These are phyloP conservation scores for Rhaphigaster nebulosa DNA, from an alignment of 2,888 invertebrate species.

Conservation along the genomic window DNA sequence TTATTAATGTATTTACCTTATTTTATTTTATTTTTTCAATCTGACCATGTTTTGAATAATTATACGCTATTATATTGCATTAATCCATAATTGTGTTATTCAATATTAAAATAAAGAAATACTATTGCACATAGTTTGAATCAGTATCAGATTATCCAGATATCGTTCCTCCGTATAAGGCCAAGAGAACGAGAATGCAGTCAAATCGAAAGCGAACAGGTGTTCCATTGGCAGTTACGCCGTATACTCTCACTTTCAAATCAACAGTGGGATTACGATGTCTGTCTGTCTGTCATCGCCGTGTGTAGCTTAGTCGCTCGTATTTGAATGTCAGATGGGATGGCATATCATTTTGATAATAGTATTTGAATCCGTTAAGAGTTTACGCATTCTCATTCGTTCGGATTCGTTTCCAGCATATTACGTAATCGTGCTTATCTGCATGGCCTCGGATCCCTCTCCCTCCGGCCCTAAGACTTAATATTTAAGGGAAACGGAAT, in stretches of 20 bases:
- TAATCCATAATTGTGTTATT: not conserved
- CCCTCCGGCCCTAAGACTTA: not conserved
- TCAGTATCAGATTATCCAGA: not conserved
- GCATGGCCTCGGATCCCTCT: not conserved
- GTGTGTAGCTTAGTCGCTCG: not conserved
- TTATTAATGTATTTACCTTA: too few relatives aligned
- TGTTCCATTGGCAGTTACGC: constrained; percentile 21
- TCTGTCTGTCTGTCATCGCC: constrained; percentile 28
- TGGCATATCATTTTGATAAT: not conserved
- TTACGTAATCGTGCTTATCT: not conserved
- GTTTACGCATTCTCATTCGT: not conserved
- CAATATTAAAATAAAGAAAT: not conserved
- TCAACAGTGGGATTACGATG: not conserved
- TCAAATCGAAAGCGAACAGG: constrained; percentile 43
- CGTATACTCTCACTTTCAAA: constrained; percentile 37
- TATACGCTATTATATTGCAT: too few relatives aligned
- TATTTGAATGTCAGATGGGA: constrained; percentile 17
- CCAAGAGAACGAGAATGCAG: not conserved
- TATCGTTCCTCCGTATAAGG: not conserved
- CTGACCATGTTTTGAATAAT: too few relatives aligned
- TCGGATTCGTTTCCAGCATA: not conserved
- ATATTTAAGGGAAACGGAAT: not conserved
- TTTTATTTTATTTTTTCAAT: too few relatives aligned
- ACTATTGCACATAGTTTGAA: not conserved
- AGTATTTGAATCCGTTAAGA: not conserved